Percentiles rank a stretch among this genome's conserved stretches.
phyloP scores from a whole-genome alignment of 2,113 vertebrate species.

The Hydrochoerus hydrochaeris region DNA sequence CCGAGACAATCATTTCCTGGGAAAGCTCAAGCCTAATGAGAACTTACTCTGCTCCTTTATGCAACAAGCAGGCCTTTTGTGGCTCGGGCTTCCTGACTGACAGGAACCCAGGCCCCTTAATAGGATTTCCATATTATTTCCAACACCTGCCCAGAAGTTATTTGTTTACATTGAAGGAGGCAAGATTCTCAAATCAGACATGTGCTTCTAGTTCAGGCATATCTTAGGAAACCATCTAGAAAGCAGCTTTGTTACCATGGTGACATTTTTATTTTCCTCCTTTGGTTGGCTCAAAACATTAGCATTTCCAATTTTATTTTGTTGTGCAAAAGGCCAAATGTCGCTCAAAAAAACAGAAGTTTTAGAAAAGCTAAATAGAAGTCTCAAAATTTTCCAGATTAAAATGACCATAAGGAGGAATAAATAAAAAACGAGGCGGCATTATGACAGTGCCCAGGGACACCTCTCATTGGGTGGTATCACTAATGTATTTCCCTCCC shows the following conservation, averaged over 20 bases:
- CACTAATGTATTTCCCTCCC: neutral
- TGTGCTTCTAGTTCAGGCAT: conserved; percentile 91
- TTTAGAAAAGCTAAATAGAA: conserved; percentile 80
- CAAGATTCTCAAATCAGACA: conserved; percentile 91
- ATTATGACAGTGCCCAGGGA: conserved; percentile 22
- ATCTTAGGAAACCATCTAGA: conserved; percentile 91
- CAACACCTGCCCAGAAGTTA: conserved; percentile 94
- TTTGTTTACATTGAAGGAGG: conserved; percentile 93
- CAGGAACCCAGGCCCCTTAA: conserved; percentile 89
- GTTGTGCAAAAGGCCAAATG: conserved; percentile 90
- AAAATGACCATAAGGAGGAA: conserved; percentile 73
- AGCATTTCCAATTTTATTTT: conserved; percentile 91
- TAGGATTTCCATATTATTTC: conserved; percentile 94
- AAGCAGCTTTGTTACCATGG: conserved; percentile 93
- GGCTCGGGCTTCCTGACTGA: conserved; percentile 88
- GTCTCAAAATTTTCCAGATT: conserved; percentile 78
- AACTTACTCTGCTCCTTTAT: conserved; percentile 89
- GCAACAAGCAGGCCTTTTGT: conserved; percentile 89
- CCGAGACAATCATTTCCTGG: conserved; percentile 90
- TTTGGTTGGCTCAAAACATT: conserved; percentile 88
- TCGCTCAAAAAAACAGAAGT: conserved; percentile 83
- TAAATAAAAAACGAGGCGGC: conserved; percentile 56
- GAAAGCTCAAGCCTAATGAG: conserved; percentile 91
- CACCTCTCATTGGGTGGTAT: conserved; percentile 66
- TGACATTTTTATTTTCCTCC: conserved; percentile 90